A percentile compares a stretch with the other conserved stretches of the same genome.
Conservation (phyloP, 2,797 vertebrate species). For the Nannoperca obscura region DNA sequence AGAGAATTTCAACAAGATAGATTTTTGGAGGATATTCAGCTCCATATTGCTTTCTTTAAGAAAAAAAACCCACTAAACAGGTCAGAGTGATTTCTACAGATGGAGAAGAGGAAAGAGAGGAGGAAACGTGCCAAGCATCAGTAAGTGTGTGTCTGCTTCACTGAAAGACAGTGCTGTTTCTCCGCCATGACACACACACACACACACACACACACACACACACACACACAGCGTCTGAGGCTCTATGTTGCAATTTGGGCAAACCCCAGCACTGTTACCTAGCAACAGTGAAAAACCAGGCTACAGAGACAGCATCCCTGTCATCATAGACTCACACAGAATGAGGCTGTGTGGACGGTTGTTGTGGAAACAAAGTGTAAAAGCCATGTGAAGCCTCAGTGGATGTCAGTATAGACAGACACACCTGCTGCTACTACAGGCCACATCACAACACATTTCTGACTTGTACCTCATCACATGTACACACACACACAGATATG, state of each 20-base stretch:
- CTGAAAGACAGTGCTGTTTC: conserved; percentile 47
- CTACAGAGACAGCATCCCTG: conserved; percentile 53
- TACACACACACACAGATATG: not conserved
- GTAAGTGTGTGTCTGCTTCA: conserved; percentile 15
- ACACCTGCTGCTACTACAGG: conserved; percentile 2
- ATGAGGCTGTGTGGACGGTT: conserved; percentile 24
- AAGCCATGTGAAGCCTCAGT: conserved; percentile 16
- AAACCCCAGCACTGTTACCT: conserved; percentile 65
- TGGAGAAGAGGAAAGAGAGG: conserved; percentile 8
- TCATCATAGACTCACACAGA: conserved; percentile 34
- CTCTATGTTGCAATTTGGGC: conserved; percentile 48
- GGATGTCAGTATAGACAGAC: not conserved
- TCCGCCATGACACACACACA: conserved; percentile 24
- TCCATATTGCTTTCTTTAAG: not conserved
- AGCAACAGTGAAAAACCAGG: conserved; percentile 64
- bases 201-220: conserved; percentile 21
- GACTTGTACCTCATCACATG: not conserved
- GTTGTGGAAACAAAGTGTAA: conserved; percentile 22
- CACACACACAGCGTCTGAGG: conserved; percentile 33
- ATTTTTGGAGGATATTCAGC: not conserved
- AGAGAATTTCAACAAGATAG: not conserved
- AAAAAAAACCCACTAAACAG: not conserved
- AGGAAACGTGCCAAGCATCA: conserved; percentile 18
- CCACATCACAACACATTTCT: not conserved
- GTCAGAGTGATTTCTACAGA: not conserved